phyloP scores from a whole-genome alignment of 1,140 invertebrate genomes.

The Diorhabda carinulata region DNA sequence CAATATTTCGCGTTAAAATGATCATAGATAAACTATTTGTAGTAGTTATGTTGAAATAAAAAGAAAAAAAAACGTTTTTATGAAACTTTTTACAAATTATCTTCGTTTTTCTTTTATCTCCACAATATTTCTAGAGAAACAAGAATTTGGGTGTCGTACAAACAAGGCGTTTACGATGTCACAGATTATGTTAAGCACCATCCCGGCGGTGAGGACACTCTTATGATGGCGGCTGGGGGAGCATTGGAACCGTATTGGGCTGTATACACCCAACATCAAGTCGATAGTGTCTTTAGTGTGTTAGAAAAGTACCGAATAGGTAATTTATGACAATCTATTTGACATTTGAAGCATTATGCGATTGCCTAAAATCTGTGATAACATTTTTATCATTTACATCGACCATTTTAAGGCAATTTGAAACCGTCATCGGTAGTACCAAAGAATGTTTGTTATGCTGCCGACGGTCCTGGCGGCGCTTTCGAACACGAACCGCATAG shows the following conservation, averaged over 20 bases:
- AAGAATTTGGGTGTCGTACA: not conserved
- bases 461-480: not conserved
- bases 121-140: not conserved
- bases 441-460: not conserved
- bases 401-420: not conserved
- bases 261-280: not conserved
- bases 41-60: too few species aligned
- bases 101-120: not conserved
- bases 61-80: too few species aligned
- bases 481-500: not conserved
- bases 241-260: not conserved
- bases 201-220: not conserved
- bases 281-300: not conserved
- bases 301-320: conserved; percentile 2
- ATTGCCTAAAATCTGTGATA: too few species aligned
- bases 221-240: not conserved
- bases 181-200: not conserved
- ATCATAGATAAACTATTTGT: too few species aligned
- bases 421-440: not conserved
- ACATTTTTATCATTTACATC: too few species aligned
- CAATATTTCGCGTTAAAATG: too few species aligned
- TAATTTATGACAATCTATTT: not conserved
- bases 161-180: not conserved
- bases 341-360: too few species aligned
- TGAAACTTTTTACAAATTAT: not conserved